A percentile compares a stretch with the other conserved stretches of the same genome.
phyloP scores from a whole-genome alignment of 1,140 invertebrate species.

The Brachionus koreanus region DNA sequence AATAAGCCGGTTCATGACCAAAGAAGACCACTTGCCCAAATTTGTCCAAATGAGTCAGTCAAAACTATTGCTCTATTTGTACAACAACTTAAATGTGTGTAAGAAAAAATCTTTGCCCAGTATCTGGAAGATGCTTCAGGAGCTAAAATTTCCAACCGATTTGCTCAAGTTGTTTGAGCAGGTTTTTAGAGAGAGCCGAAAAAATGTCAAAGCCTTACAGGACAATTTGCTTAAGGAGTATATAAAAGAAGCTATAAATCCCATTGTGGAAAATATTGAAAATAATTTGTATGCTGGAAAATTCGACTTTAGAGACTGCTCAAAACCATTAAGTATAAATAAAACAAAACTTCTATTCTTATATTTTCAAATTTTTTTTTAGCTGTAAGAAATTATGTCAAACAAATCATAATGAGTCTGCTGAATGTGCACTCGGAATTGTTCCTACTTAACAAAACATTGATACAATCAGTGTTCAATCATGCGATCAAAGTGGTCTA shows the following conservation, averaged over 20 bases:
- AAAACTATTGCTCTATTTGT: constrained; percentile 23
- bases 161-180: constrained; percentile 5
- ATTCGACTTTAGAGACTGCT: constrained; percentile 29
- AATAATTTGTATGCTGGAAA: constrained; percentile 30
- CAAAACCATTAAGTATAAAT: not conserved
- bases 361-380: not conserved
- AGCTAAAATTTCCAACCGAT: constrained; percentile 11
- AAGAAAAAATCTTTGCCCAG: constrained; percentile 3
- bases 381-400: constrained; percentile 29
- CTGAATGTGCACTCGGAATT: constrained; percentile 37
- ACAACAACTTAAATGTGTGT: constrained; percentile 25
- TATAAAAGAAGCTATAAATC: not conserved
- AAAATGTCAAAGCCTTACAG: constrained; percentile 30
- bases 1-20: not conserved
- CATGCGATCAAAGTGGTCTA: constrained; percentile 10
- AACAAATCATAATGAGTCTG: constrained; percentile 18
- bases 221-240: not conserved
- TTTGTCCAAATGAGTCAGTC: constrained; percentile 10
- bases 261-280: constrained; percentile 14
- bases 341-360: not conserved
- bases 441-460: constrained; percentile 26
- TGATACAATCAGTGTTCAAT: constrained; percentile 13
- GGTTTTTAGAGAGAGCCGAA: constrained; percentile 8
- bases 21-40: constrained; percentile 31
- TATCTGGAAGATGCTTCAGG: not conserved